phyloP scores from a whole-genome alignment of 2,113 vertebrate genomes.

The Nesogale talazaci region DNA sequence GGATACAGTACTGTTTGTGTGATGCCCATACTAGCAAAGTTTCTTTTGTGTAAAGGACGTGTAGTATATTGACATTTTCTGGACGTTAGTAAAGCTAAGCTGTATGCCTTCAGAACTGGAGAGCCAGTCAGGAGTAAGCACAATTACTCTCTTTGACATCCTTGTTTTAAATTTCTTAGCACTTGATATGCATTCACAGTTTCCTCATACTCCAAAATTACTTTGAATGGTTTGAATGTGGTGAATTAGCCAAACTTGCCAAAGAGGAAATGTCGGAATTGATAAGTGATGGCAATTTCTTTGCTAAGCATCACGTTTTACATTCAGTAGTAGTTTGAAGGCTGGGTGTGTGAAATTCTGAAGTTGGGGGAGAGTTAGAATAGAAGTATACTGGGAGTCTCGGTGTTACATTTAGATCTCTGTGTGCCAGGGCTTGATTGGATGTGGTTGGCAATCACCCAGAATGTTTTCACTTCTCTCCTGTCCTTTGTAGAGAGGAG shows the following conservation, averaged over 20 bases:
- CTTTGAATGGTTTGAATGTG: constrained; percentile 31
- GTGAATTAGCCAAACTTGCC: constrained; percentile 13
- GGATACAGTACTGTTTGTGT: constrained; percentile 8
- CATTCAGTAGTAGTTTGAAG: constrained; percentile 18
- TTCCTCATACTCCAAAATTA: constrained; percentile 13
- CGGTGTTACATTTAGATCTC: constrained; percentile 25
- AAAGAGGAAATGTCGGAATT: constrained; percentile 24
- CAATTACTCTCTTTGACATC: constrained; percentile 41
- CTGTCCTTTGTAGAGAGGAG: constrained; percentile 89
- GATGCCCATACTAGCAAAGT: not conserved
- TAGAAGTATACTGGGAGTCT: not conserved
- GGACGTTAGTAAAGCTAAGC: not conserved
- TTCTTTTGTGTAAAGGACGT: constrained; percentile 47
- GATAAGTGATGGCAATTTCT: constrained; percentile 38
- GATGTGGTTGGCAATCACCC: constrained; percentile 5
- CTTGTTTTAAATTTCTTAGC: constrained; percentile 49
- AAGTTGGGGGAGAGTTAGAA: not conserved
- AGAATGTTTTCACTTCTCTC: constrained; percentile 57
- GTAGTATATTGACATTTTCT: constrained; percentile 24
- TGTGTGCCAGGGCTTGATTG: not conserved
- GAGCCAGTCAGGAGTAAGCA: constrained; percentile 9
- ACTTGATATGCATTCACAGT: not conserved
- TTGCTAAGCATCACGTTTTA: constrained; percentile 44
- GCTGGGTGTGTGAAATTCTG: not conserved
- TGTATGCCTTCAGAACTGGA: not conserved